Conservation (phyloP, 2,797 vertebrate genomes). For the Alosa sapidissima region DNA sequence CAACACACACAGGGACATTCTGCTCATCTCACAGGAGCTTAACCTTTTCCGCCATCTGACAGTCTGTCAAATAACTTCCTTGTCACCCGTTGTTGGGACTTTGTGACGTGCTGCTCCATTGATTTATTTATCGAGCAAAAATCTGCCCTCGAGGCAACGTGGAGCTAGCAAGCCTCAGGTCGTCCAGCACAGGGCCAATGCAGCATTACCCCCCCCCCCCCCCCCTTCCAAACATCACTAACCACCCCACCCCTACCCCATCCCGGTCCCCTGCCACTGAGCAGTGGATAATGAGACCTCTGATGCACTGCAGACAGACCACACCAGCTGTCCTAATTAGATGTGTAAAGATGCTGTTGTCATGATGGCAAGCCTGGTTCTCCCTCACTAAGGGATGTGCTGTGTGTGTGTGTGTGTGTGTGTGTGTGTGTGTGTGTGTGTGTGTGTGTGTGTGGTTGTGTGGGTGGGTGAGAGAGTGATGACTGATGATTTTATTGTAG, state of each 20-base stretch:
- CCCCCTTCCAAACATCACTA: background rate
- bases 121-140: constrained; percentile 32
- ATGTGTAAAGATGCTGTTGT: constrained; percentile 7
- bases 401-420: constrained; percentile 8
- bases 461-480: background rate
- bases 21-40: background rate
- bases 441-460: background rate
- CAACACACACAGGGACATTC: background rate
- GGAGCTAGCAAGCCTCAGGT: background rate
- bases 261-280: background rate
- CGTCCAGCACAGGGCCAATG: background rate
- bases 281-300: constrained; percentile 16
- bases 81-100: background rate
- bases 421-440: constrained; percentile 7
- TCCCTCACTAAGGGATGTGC: background rate
- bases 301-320: background rate
- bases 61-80: background rate
- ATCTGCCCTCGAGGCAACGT: constrained; percentile 5
- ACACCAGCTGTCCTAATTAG: background rate
- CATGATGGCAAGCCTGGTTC: constrained; percentile 7
- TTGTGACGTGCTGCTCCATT: constrained; percentile 9
- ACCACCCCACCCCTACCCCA: background rate
- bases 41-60: constrained; percentile 20
- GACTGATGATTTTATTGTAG: background rate
- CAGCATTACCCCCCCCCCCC: background rate